Evolutionary conservation across 2,888 invertebrate species (phyloP).

Genomic region (Campaea margaritaria): DNA sequence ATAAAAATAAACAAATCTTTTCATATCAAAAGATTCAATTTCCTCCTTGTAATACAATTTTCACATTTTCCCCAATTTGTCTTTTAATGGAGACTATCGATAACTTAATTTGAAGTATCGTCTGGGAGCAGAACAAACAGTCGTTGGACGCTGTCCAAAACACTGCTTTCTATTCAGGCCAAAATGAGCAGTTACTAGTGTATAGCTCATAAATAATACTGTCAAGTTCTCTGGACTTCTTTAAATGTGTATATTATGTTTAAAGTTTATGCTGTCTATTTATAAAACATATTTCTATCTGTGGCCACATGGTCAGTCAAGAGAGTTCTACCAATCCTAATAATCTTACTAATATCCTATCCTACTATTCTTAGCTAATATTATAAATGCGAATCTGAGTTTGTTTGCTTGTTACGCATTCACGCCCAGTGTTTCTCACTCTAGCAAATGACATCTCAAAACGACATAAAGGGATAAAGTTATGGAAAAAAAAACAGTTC

Average conservation of each 20-base stretch:
- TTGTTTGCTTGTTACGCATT: no score
- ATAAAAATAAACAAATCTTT: neutral
- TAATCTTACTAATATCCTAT: no score
- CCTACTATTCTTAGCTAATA: no score
- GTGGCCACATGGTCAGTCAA: no score
- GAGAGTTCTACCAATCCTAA: no score
- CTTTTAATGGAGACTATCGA: conserved; percentile 42
- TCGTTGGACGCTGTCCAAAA: conserved; percentile 64
- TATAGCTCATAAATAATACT: conserved; percentile 57
- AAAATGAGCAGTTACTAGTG: conserved; percentile 57
- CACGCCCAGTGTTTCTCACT: no score
- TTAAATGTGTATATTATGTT: neutral
- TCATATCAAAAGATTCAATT: conserved; percentile 9
- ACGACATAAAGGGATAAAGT: no score
- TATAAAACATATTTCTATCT: no score
- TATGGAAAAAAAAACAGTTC: no score
- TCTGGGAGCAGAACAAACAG: conserved; percentile 56
- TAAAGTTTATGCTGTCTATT: neutral
- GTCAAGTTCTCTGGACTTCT: conserved; percentile 16
- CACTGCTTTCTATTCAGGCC: conserved; percentile 56
- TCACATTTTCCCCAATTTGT: conserved; percentile 14
- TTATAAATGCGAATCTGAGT: no score
- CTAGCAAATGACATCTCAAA: no score
- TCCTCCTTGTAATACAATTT: neutral
- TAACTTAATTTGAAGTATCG: conserved; percentile 53